Conservation (phyloP, 2,797 vertebrate species). For the Discoglossus pictus region DNA sequence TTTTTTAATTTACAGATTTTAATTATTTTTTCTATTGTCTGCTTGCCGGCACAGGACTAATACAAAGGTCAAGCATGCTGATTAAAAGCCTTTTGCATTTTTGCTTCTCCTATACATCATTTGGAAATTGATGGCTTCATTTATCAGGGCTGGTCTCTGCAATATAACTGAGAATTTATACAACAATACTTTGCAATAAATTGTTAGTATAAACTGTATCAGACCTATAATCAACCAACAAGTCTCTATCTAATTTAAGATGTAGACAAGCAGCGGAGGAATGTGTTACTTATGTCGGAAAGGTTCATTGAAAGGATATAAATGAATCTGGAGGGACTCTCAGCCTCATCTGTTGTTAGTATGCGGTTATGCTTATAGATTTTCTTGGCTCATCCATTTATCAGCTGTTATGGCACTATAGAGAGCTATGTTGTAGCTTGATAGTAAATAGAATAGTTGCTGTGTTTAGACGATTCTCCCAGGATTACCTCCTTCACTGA, state of each 20-base stretch:
- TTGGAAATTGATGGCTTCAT: conserved; percentile 56
- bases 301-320: conserved; percentile 53
- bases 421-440: conserved; percentile 52
- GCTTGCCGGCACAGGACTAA: conserved; percentile 63
- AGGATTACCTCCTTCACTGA: conserved; percentile 42
- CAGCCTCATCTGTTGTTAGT: conserved; percentile 51
- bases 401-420: conserved; percentile 52
- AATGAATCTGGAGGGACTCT: conserved; percentile 55
- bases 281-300: background rate
- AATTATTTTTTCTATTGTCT: conserved; percentile 73
- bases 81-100: conserved; percentile 68
- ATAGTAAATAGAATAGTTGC: conserved; percentile 38
- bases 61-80: conserved; percentile 70
- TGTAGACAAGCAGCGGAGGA: conserved; percentile 17
- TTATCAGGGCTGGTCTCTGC: conserved; percentile 50
- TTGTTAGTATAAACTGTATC: background rate
- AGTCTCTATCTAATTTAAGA: conserved; percentile 4
- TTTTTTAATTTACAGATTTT: conserved; percentile 69
- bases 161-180: conserved; percentile 32
- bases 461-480: conserved; percentile 39
- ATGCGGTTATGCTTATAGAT: conserved; percentile 55
- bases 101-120: conserved; percentile 59
- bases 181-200: background rate
- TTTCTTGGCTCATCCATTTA: conserved; percentile 55
- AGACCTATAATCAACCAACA: background rate